phyloP scores from a whole-genome alignment of 1,140 invertebrate genomes.

The Drosophila yakuba region DNA sequence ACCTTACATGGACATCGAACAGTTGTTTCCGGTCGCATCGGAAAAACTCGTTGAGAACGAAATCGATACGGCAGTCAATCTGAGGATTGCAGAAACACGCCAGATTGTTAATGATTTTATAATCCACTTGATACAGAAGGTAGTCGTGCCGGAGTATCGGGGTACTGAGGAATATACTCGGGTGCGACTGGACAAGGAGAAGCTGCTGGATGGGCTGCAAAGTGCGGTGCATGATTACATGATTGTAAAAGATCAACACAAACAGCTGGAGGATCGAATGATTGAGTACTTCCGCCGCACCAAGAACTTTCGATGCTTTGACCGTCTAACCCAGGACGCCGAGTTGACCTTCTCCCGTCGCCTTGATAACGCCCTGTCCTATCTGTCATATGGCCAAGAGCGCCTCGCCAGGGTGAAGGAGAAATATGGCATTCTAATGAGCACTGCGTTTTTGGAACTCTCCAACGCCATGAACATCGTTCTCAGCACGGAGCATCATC shows the following conservation, averaged over 20 bases:
- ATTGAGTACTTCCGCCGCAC: not conserved
- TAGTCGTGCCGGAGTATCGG: not conserved
- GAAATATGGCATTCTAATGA: too few species aligned
- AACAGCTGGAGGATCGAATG: not conserved
- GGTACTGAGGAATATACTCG: not conserved
- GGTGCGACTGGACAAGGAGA: not conserved
- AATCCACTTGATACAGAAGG: not conserved
- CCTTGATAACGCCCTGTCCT: not conserved
- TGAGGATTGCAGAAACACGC: too few species aligned
- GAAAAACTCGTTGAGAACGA: too few species aligned
- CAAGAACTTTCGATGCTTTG: not conserved
- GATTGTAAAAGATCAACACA: not conserved
- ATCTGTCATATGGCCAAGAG: not conserved
- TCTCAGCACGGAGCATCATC: slow-evolving; percentile 8
- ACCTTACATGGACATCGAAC: not conserved
- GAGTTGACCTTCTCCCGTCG: not conserved
- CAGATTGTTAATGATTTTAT: slow-evolving; percentile 1
- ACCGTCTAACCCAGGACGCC: not conserved
- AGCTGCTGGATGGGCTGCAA: not conserved
- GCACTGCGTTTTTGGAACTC: not conserved
- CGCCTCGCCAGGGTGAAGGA: not conserved
- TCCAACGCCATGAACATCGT: not conserved
- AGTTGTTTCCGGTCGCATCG: not conserved
- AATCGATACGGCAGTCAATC: not conserved
- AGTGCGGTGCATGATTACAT: not conserved